phyloP scores from a whole-genome alignment of 2,113 vertebrate genomes.

The Steatornis caripensis region DNA sequence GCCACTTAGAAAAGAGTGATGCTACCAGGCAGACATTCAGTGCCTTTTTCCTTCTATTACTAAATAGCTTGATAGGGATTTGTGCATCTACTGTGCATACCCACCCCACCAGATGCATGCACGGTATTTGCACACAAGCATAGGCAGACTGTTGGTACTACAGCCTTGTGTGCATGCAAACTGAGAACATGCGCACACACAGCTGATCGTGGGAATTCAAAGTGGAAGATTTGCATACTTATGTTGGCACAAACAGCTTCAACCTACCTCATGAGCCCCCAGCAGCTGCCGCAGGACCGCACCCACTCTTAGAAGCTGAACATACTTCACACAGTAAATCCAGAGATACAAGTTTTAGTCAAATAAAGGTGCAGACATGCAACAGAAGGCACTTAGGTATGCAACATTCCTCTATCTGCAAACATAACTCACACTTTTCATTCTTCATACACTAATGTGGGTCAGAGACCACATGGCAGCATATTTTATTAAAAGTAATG shows the following conservation, averaged over 20 bases:
- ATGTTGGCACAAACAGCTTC: not conserved
- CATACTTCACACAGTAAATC: not conserved
- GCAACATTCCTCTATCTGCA: not conserved
- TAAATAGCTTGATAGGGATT: not conserved
- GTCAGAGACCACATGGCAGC: constrained; percentile 45
- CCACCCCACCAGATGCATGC: not conserved
- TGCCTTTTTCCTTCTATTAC: not conserved
- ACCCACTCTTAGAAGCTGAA: not conserved
- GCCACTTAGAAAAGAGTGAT: not conserved
- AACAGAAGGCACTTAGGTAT: not conserved
- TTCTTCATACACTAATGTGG: not conserved
- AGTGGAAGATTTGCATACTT: not conserved
- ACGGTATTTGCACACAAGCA: not conserved
- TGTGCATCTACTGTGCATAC: not conserved
- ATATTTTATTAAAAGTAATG: constrained; percentile 70
- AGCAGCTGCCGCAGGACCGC: not conserved
- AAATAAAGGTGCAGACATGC: not conserved
- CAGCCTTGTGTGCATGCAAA: not conserved
- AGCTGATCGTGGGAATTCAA: not conserved
- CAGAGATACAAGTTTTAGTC: not conserved
- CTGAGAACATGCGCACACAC: accelerated
- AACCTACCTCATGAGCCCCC: not conserved
- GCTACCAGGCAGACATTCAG: not conserved
- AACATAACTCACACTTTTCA: not conserved
- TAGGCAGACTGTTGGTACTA: not conserved